phyloP scores from a whole-genome alignment of 2,113 vertebrate genomes.

The Erythrolamprus reginae region DNA sequence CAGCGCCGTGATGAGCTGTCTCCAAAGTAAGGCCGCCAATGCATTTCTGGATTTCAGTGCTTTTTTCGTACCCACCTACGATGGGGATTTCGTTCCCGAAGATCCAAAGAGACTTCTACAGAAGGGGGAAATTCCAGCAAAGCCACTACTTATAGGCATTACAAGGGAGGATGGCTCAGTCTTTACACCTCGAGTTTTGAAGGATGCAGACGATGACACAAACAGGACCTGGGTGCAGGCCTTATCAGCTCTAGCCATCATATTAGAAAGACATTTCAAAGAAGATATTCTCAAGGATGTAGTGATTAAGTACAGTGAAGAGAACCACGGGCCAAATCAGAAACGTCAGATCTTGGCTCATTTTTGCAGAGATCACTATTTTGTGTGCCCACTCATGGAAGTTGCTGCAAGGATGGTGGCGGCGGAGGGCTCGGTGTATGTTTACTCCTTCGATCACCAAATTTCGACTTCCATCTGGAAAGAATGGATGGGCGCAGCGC shows the following conservation, averaged over 20 bases:
- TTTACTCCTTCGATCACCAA: conserved; percentile 69
- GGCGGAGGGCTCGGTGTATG: conserved; percentile 48
- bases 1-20: conserved; percentile 54
- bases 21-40: conserved; percentile 50
- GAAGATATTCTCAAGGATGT: conserved; percentile 38
- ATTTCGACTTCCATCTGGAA: conserved; percentile 71
- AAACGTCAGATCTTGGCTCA: conserved; percentile 58
- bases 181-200: conserved; percentile 42
- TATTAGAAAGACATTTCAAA: not conserved
- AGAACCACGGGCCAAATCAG: conserved; percentile 30
- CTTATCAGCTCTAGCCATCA: conserved; percentile 18
- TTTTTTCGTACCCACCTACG: conserved; percentile 48
- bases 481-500: conserved; percentile 71
- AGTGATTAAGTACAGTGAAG: conserved; percentile 66
- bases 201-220: conserved; percentile 47
- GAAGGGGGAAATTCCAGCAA: conserved; percentile 42
- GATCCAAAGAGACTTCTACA: conserved; percentile 51
- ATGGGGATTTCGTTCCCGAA: conserved; percentile 67
- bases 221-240: conserved; percentile 63
- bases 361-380: conserved; percentile 55
- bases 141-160: conserved; percentile 64
- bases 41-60: too few relatives aligned
- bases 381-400: conserved; percentile 63
- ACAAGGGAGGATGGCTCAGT: conserved; percentile 68
- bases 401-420: conserved; percentile 57